These are phyloP conservation scores for Cyprinodon variegatus DNA, from an alignment of 2,113 vertebrate genomes.

Conservation along the genomic window DNA sequence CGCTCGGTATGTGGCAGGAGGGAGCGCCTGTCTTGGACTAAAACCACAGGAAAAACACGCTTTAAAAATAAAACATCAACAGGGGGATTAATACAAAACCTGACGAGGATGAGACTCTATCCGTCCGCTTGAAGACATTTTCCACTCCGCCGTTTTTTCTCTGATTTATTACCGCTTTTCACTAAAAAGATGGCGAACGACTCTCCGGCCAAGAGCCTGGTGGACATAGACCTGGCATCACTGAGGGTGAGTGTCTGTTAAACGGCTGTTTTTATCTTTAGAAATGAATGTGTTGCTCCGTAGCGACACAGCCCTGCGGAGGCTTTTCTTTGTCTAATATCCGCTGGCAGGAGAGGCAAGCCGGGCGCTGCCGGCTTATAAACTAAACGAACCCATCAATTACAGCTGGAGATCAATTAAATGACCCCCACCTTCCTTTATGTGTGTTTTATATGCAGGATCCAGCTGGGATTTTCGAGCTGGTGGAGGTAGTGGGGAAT, in stretches of 20 bases:
- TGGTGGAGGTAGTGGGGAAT: constrained; percentile 91
- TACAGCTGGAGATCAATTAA: constrained; percentile 11
- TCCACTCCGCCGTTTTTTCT: constrained; percentile 29
- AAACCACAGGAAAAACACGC: constrained; percentile 44
- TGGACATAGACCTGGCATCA: constrained; percentile 93
- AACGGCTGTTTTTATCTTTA: accelerated
- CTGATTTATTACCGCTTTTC: constrained; percentile 55
- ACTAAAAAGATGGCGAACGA: constrained; percentile 92
- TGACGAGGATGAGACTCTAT: constrained; percentile 56
- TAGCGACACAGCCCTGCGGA: constrained; percentile 36
- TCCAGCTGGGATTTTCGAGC: constrained; percentile 89
- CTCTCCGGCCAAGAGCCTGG: constrained; percentile 94
- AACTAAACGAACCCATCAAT: constrained; percentile 47
- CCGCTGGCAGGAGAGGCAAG: constrained; percentile 53
- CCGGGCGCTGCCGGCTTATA: constrained; percentile 57
- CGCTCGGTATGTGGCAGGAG: constrained; percentile 81
- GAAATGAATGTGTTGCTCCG: background rate
- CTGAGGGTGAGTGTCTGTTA: constrained; percentile 84
- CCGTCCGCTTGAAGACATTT: constrained; percentile 55
- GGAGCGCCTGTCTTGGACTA: constrained; percentile 45
- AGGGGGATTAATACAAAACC: constrained; percentile 26
- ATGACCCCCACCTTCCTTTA: background rate
- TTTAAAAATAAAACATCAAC: constrained; percentile 18
- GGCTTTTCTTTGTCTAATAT: constrained; percentile 73
- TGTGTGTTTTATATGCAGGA: constrained; percentile 73